Base-by-base conservation (phyloP, 2,888 invertebrate genomes). In the Drosophila anceps region DNA sequence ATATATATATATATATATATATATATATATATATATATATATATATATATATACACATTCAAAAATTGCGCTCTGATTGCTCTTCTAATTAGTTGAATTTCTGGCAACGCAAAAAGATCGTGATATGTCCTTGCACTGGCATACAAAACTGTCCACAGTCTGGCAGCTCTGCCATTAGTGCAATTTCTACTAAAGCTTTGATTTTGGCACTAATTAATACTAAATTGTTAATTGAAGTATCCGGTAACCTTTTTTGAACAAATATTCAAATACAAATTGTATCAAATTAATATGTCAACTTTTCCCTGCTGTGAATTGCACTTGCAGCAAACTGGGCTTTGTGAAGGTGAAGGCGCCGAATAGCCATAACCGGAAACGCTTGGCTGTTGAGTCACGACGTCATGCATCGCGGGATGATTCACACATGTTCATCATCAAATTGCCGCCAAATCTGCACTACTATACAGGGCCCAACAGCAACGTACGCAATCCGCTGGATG, bases 401-500 rank as follows among this genome's bases (percentile, higher is more conserved):
- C 96, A 96, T 91, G 94, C 95, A 66, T 92, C 94, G 77, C 95
- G 95, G 0, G 96, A 96, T 79, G 97, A 97, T 92, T 97, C 97
- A 37, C 96, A 97, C 93, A 96, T 97, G 95, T 97, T 95, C 94
- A 95, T 97, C 91, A 96, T 97, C 79, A 97, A 97, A 91, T 93
- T 97, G 58, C 97, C 97, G 0, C 96, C 97, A n/a, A 96, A 96
- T 92, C 96, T 95, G 18, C 96, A 96, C 84, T 97, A 97, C 92
- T 97, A 97, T 93, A 95, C 95, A 6, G 95, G 95, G 84, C 95
- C 95, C 31, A 95, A 95, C 69, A 73, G 61, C 69, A 73, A 59
- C 64, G 51, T 60, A 9, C 73, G 79, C 81, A 90, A 87, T 81
- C 77, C 82, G 43, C 73, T 88, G 70, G 79, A 82, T 69, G 66